Percentiles rank a stretch among this genome's conserved stretches.
Conservation (phyloP, 1,140 invertebrate genomes). For the Prorops nasuta region DNA sequence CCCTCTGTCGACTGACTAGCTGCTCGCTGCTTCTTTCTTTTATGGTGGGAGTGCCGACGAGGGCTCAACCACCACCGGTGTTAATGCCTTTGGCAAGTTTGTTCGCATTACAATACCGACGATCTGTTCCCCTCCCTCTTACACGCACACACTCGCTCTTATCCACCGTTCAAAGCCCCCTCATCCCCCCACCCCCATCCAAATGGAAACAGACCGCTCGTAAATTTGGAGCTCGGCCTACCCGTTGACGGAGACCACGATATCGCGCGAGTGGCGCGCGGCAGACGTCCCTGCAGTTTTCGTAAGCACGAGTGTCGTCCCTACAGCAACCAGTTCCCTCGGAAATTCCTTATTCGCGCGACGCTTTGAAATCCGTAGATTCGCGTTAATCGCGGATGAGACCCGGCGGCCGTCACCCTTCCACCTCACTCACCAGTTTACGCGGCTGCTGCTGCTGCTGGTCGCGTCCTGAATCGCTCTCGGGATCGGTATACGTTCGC, state of each 20-base stretch:
- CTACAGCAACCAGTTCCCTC: constrained; percentile 41
- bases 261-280: constrained; percentile 25
- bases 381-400: constrained; percentile 52
- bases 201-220: constrained; percentile 18
- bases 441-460: too few species aligned
- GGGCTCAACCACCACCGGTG: constrained; percentile 35
- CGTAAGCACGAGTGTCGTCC: constrained; percentile 5
- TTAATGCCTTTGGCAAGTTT: constrained; percentile 45
- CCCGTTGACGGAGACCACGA: constrained; percentile 42
- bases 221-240: constrained; percentile 46
- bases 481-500: too few species aligned
- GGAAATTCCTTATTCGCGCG: constrained; percentile 44
- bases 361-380: constrained; percentile 46
- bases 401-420: constrained; percentile 25
- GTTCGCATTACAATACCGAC: constrained; percentile 36
- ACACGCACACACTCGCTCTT: not conserved
- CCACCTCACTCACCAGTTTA: too few species aligned
- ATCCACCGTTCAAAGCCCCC: too few species aligned
- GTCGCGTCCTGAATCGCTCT: too few species aligned
- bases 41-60: constrained; percentile 24
- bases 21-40: constrained; percentile 21
- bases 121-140: constrained; percentile 19
- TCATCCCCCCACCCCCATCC: constrained; percentile 10
- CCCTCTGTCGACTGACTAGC: not conserved
- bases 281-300: constrained; percentile 1